A percentile compares a stretch with the other conserved stretches of the same genome.
Conservation (phyloP, 2,888 invertebrate species). For the Shargacucullia verbasci region DNA sequence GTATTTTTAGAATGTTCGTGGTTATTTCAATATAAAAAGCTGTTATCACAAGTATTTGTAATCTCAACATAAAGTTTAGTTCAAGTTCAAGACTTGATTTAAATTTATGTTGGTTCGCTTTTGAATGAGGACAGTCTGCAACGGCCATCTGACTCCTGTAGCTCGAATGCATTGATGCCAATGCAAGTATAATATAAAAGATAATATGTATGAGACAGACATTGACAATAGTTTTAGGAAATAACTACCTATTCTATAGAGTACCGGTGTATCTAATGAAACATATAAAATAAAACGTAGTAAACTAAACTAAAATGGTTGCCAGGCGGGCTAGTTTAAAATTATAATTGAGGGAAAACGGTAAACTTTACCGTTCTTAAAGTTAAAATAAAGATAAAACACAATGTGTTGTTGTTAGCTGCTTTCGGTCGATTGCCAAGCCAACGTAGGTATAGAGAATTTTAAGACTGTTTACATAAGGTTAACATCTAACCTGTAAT, state of each 20-base stretch:
- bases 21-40: not conserved
- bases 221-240: slow-evolving; percentile 16
- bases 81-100: slow-evolving; percentile 54
- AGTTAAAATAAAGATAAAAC: slow-evolving; percentile 33
- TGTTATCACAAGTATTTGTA: slow-evolving; percentile 15
- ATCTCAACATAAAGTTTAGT: slow-evolving; percentile 31
- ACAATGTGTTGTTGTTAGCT: slow-evolving; percentile 32
- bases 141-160: slow-evolving; percentile 44
- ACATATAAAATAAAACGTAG: slow-evolving; percentile 28
- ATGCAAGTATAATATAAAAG: slow-evolving; percentile 15
- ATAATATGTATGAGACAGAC: slow-evolving; percentile 22
- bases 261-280: slow-evolving; percentile 17
- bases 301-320: slow-evolving; percentile 19
- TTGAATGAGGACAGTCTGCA: slow-evolving; percentile 46
- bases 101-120: slow-evolving; percentile 41
- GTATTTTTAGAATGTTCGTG: no score
- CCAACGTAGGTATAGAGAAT: slow-evolving; percentile 15
- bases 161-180: slow-evolving; percentile 22
- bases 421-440: not conserved
- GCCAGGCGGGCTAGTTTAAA: slow-evolving; percentile 27
- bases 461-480: not conserved
- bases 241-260: slow-evolving; percentile 6
- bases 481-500: no score
- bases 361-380: slow-evolving; percentile 46
- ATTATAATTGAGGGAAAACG: slow-evolving; percentile 41